Evolutionary conservation across 2,888 invertebrate genomes (phyloP), one percentile per base, ranked within the genome.

Genomic region (Neoaliturus tenellus): DNA sequence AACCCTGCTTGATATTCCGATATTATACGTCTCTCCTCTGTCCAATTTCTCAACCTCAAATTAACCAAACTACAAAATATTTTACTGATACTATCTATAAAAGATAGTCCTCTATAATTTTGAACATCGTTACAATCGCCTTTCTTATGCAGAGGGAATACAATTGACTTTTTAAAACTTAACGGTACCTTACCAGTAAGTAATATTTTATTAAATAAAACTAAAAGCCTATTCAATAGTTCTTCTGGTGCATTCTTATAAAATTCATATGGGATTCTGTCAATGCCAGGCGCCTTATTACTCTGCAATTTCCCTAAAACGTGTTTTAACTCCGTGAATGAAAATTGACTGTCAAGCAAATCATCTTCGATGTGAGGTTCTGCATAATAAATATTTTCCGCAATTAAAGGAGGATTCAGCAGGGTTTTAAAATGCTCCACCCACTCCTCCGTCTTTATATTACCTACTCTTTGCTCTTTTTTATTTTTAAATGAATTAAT

Each of bases 1-100:
- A 85, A 86, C n/a, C 87, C 86, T 10, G 84, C 86, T 67, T 87
- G 85, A 20, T 67, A 84, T 82, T 87, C 87, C n/a, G 55, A 83
- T 20, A 86, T 23, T 25, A 85, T 83, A 14, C 33, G 39, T 35
- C 71, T 31, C 3, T 33, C 31, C 25, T 84, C 80, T 2, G 67
- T 69, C 85, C 85, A 86, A 12, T 58, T n/a, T 8, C 14, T 44
- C 17, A 85, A 73, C 31, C 84, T 69, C 25, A 83, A 62, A 1
- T 80, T 17, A 51, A 85, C 8, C 17, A 85, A 35, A 33, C 69
- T 35, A 8, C 71, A 78, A 39, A 83, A 83, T 17, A 85, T 35
- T 41, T 85, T 84, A 4, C 75, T 55, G 31, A 80, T 48, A n/a
- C 62, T 23, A 67, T 83, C 80, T 20, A 81, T 73, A 62, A 80